phyloP scores from a whole-genome alignment of 2,797 vertebrate genomes.

The Rhinella marina region DNA sequence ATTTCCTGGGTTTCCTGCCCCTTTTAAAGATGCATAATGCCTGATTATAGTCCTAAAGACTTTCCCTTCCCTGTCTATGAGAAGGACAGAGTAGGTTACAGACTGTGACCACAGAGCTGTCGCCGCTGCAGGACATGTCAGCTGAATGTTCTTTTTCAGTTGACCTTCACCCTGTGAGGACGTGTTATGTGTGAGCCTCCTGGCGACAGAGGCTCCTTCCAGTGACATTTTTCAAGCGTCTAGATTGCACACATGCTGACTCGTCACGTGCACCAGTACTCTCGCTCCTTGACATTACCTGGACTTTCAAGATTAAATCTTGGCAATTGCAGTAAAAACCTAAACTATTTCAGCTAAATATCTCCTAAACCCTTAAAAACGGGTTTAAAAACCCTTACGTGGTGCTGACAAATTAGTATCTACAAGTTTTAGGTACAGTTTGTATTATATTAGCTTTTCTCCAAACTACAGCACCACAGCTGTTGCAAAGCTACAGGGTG shows the following conservation, averaged over 20 bases:
- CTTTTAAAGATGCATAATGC: background rate
- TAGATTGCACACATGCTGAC: background rate
- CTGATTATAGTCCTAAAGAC: background rate
- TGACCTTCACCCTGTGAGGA: slow-evolving; percentile 44
- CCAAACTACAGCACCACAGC: too few species aligned
- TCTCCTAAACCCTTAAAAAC: too few species aligned
- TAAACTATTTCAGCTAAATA: too few species aligned
- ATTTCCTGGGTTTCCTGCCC: background rate
- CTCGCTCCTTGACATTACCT: background rate
- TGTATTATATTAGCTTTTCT: too few species aligned
- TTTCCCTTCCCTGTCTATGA: background rate
- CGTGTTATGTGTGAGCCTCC: slow-evolving; percentile 36
- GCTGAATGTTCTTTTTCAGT: slow-evolving; percentile 32
- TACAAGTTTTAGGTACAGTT: too few species aligned
- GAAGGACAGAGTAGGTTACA: slow-evolving; percentile 41
- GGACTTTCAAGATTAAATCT: background rate
- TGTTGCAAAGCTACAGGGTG: too few species aligned
- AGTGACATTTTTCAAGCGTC: slow-evolving; percentile 30
- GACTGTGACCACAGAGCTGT: slow-evolving; percentile 26
- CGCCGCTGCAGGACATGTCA: slow-evolving; percentile 31
- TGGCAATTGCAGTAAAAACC: background rate
- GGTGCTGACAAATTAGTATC: too few species aligned
- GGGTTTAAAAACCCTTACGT: too few species aligned
- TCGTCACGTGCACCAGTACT: background rate
- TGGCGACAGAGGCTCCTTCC: slow-evolving; percentile 38